Evolutionary conservation across 2,113 vertebrate species (phyloP).

Genomic region (Uropsilus gracilis): DNA sequence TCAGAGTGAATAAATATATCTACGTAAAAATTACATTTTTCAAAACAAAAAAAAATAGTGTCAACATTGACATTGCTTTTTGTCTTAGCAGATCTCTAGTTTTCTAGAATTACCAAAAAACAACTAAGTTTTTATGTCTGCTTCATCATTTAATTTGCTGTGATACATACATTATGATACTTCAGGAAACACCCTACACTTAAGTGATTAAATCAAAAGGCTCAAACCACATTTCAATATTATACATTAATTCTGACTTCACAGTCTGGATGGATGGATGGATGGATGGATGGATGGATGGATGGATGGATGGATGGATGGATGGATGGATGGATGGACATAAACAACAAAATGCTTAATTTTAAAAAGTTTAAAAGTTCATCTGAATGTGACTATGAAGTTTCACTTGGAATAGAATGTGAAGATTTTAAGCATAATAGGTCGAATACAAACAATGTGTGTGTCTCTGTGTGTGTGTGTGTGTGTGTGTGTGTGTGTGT

Average conservation of each 20-base stretch:
- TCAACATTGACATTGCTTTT: background rate
- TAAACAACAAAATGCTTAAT: too few relatives aligned
- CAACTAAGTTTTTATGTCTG: too few relatives aligned
- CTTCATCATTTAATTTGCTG: background rate
- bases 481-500: too few relatives aligned
- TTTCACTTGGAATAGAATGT: too few relatives aligned
- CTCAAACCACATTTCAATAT: background rate
- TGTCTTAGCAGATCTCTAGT: background rate
- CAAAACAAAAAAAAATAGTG: background rate
- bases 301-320: too few relatives aligned
- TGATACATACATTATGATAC: background rate
- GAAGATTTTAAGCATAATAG: background rate
- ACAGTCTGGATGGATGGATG: too few relatives aligned
- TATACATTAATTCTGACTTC: too few relatives aligned
- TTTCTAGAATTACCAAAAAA: background rate
- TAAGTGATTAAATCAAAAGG: background rate
- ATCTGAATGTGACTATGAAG: too few relatives aligned
- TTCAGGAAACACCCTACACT: background rate
- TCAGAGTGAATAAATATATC: background rate
- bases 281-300: too few relatives aligned
- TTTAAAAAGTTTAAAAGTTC: too few relatives aligned
- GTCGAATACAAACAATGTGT: background rate
- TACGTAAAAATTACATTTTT: background rate
- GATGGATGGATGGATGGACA: too few relatives aligned
- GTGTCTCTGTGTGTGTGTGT: too few relatives aligned